phyloP scores from a whole-genome alignment of 2,113 vertebrate genomes.

The Crocuta crocuta region DNA sequence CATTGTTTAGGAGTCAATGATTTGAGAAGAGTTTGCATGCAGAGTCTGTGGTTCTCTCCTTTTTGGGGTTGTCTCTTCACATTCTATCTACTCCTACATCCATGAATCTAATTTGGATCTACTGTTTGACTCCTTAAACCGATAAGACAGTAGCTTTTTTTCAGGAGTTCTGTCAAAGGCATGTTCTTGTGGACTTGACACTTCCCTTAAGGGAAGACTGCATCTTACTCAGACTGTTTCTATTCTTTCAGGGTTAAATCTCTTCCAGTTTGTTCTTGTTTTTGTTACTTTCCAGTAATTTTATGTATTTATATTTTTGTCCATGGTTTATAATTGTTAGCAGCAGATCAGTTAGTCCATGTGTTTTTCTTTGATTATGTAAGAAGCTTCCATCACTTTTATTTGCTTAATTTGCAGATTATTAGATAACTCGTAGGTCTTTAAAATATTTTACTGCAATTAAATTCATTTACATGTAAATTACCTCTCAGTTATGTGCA shows the following conservation, averaged over 20 bases:
- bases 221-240: not conserved
- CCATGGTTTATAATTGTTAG: not conserved
- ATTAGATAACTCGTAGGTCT: not conserved
- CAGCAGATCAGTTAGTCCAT: not conserved
- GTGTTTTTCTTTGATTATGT: not conserved
- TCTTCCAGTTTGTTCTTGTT: not conserved
- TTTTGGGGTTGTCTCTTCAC: not conserved
- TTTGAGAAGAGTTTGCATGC: not conserved
- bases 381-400: not conserved
- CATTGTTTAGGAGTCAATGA: not conserved
- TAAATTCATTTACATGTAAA: constrained; percentile 54
- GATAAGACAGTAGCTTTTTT: not conserved
- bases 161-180: not conserved
- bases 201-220: not conserved
- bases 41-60: not conserved
- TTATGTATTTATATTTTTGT: constrained; percentile 24
- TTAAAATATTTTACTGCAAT: constrained; percentile 57
- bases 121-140: not conserved
- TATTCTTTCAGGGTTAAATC: not conserved
- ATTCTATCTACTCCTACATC: not conserved
- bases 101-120: not conserved
- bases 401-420: constrained; percentile 49
- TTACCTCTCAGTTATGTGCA: constrained; percentile 58
- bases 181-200: not conserved
- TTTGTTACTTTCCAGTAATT: not conserved